A percentile compares a stretch with the other conserved stretches of the same genome.
Conservation (phyloP, 2,113 vertebrate species). For the Cyanoliseus patagonus region DNA sequence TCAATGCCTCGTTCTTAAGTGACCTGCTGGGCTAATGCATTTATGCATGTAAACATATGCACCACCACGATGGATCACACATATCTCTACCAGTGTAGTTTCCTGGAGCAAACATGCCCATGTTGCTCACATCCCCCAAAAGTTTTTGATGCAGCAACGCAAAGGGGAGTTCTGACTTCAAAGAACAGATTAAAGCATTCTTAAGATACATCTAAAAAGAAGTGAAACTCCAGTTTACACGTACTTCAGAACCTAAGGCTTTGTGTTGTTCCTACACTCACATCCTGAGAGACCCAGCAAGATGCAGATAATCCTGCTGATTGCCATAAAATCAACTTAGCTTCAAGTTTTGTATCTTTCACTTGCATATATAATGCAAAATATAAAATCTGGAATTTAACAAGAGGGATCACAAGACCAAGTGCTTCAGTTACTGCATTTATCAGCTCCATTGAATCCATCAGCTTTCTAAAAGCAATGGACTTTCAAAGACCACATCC, state of each 20-base stretch:
- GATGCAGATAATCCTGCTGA: neutral
- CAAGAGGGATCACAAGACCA: neutral
- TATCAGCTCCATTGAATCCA: neutral
- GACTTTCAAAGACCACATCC: neutral
- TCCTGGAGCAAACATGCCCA: neutral
- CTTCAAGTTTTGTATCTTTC: neutral
- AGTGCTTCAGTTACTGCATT: neutral
- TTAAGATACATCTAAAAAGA: neutral
- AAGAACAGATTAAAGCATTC: neutral
- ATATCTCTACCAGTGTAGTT: neutral
- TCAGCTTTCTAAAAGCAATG: neutral
- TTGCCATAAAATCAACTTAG: neutral
- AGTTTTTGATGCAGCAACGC: neutral
- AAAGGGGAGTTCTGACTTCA: neutral
- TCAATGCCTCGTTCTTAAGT: fast-evolving
- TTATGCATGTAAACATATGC: fast-evolving
- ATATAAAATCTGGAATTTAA: neutral
- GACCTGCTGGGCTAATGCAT: neutral
- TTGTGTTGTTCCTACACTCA: neutral
- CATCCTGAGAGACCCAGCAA: neutral
- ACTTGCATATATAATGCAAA: neutral
- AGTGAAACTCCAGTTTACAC: neutral
- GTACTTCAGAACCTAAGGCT: neutral
- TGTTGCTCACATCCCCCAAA: neutral
- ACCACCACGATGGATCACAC: neutral